A percentile compares a stretch with the other conserved stretches of the same genome.
phyloP scores from a whole-genome alignment of 1,140 invertebrate genomes.

The Leptopilina boulardi region DNA sequence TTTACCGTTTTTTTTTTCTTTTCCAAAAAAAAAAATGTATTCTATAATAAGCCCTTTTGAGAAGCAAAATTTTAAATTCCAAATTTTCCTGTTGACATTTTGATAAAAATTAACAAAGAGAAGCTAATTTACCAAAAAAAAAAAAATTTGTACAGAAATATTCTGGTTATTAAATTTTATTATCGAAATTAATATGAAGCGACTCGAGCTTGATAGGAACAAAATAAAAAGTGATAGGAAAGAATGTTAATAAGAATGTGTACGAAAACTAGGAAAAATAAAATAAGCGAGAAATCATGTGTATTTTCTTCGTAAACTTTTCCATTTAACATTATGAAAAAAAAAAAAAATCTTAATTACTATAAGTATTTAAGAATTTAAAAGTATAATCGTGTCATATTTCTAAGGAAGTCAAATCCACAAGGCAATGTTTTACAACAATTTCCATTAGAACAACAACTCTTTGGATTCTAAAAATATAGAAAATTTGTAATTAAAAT shows the following conservation, averaged over 20 bases:
- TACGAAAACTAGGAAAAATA: conserved; percentile 46
- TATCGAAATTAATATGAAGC: conserved; percentile 59
- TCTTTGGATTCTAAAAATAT: neutral
- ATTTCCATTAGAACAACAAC: conserved; percentile 64
- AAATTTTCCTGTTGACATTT: conserved; percentile 73
- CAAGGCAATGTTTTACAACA: conserved; percentile 75
- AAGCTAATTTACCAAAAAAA: conserved; percentile 50
- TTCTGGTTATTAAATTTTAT: conserved; percentile 77
- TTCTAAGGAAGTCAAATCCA: conserved; percentile 75
- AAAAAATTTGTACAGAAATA: conserved; percentile 76
- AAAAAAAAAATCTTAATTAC: conserved; percentile 56
- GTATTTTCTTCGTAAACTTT: conserved; percentile 76
- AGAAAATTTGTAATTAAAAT: neutral
- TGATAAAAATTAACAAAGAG: conserved; percentile 62
- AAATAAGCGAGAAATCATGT: conserved; percentile 69
- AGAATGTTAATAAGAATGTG: conserved; percentile 32
- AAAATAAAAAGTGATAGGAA: conserved; percentile 54
- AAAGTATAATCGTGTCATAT: conserved; percentile 76
- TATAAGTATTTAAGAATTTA: conserved; percentile 58
- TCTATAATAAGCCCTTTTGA: conserved; percentile 65
- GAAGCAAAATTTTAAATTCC: conserved; percentile 72
- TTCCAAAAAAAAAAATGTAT: conserved; percentile 65
- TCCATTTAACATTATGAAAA: conserved; percentile 69
- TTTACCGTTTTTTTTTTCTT: conserved; percentile 67
- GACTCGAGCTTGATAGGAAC: conserved; percentile 48